Percentiles rank a stretch among this genome's conserved stretches.
phyloP scores from a whole-genome alignment of 2,888 invertebrate genomes.

The Tetragonisca angustula region DNA sequence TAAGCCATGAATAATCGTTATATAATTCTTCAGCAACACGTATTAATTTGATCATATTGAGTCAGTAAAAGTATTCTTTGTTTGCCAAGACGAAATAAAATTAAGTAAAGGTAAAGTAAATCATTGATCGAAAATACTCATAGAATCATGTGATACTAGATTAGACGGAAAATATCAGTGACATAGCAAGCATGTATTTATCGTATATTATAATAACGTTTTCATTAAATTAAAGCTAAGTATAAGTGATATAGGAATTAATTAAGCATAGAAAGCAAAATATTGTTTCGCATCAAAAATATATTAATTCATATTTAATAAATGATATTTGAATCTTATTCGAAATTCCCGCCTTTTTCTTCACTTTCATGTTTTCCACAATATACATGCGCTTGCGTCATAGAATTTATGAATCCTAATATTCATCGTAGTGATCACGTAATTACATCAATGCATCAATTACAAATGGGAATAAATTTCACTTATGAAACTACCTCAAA shows the following conservation, averaged over 20 bases:
- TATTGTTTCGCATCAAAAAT: neutral
- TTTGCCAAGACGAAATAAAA: neutral
- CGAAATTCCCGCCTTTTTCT: slow-evolving; percentile 56
- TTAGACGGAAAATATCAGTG: too few species aligned
- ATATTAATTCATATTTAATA: neutral
- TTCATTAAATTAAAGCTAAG: neutral
- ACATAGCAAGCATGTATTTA: neutral
- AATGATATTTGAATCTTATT: neutral
- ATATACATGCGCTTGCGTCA: slow-evolving; percentile 36
- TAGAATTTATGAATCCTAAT: slow-evolving; percentile 23
- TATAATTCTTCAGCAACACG: slow-evolving; percentile 63
- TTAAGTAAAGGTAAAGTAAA: neutral
- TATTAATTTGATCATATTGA: slow-evolving; percentile 21
- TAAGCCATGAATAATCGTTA: slow-evolving; percentile 52
- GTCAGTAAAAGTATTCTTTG: neutral
- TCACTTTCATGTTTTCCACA: slow-evolving; percentile 27
- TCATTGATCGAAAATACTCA: neutral
- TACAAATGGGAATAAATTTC: neutral
- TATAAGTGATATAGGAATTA: neutral
- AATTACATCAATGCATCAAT: slow-evolving; percentile 13
- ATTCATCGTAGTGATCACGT: slow-evolving; percentile 32
- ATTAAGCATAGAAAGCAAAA: neutral
- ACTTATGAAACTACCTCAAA: neutral
- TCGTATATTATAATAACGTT: neutral
- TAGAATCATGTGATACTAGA: slow-evolving; percentile 1